phyloP scores from a whole-genome alignment of 2,888 invertebrate genomes.

The Cryptus viduatorius region DNA sequence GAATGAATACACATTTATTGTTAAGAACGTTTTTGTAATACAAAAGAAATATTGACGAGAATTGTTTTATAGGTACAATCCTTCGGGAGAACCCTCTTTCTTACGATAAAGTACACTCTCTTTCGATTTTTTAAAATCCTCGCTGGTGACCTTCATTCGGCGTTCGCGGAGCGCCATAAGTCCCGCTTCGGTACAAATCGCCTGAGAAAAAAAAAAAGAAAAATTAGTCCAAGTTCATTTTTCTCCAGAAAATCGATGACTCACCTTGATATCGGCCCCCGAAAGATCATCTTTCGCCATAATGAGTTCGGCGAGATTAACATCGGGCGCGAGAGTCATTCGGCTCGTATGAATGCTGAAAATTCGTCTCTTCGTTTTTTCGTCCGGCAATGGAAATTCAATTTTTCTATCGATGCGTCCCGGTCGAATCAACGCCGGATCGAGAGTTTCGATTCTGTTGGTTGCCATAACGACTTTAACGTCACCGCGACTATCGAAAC shows the following conservation, averaged over 20 bases:
- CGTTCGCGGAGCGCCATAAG: slow-evolving; percentile 98
- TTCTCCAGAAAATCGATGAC: too few relatives aligned
- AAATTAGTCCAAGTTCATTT: slow-evolving; percentile 64
- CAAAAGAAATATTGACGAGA: slow-evolving; percentile 66
- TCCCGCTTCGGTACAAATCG: slow-evolving; percentile 99
- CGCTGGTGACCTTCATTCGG: slow-evolving; percentile 99
- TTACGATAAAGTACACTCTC: slow-evolving; percentile 99
- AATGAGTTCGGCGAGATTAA: slow-evolving; percentile 98
- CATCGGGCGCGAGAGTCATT: slow-evolving; percentile 99
- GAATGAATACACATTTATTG: slow-evolving; percentile 61
- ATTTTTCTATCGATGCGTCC: slow-evolving; percentile 99
- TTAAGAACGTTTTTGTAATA: slow-evolving; percentile 63
- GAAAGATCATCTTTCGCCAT: slow-evolving; percentile 99
- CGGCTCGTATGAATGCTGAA: slow-evolving; percentile 99
- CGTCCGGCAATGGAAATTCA: slow-evolving; percentile 99
- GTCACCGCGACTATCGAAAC: slow-evolving; percentile 83
- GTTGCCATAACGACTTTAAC: slow-evolving; percentile 97
- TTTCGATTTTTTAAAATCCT: slow-evolving; percentile 99
- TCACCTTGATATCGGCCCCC: slow-evolving; percentile 96
- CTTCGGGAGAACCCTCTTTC: slow-evolving; percentile 99
- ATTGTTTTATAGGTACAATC: slow-evolving; percentile 94
- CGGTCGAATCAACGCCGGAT: slow-evolving; percentile 99
- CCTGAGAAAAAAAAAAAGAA: slow-evolving; percentile 87
- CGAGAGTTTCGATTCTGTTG: slow-evolving; percentile 98
- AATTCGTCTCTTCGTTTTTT: slow-evolving; percentile 98